These are phyloP conservation scores for Xylota sylvarum DNA, from an alignment of 2,888 invertebrate species.

Conservation along the genomic window DNA sequence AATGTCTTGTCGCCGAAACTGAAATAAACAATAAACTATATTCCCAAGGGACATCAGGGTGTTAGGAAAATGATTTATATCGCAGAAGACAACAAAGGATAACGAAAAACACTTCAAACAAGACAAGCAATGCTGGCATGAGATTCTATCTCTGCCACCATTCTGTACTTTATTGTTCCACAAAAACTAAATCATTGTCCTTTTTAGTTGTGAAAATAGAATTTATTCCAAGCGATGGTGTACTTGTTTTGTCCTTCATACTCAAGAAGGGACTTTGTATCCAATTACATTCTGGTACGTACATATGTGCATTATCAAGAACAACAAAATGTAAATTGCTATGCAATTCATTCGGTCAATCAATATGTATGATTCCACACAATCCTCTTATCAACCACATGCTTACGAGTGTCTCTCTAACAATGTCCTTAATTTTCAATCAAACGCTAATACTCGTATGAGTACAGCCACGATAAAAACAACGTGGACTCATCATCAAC, in stretches of 20 bases:
- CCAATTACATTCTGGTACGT: not conserved
- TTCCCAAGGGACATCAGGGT: conserved; percentile 42
- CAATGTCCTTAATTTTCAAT: conserved; percentile 57
- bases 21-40: conserved; percentile 58
- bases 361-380: not conserved
- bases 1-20: conserved; percentile 53
- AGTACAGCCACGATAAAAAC: not conserved
- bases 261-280: not conserved
- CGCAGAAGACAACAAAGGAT: conserved; percentile 25
- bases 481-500: not conserved
- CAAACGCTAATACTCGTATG: not conserved
- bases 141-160: not conserved
- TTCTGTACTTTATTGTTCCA: conserved; percentile 1
- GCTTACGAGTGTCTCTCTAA: not conserved
- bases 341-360: conserved; percentile 5
- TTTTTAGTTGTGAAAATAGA: not conserved
- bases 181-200: conserved; percentile 2
- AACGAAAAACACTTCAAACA: conserved; percentile 18
- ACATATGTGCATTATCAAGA: not conserved
- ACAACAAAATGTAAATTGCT: conserved; percentile 17
- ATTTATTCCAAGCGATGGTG: not conserved
- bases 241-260: not conserved
- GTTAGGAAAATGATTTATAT: conserved; percentile 59
- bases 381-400: conserved; percentile 2
- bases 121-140: not conserved